phyloP scores from a whole-genome alignment of 2,888 invertebrate genomes.

The Sphaerophoria rueppellii region DNA sequence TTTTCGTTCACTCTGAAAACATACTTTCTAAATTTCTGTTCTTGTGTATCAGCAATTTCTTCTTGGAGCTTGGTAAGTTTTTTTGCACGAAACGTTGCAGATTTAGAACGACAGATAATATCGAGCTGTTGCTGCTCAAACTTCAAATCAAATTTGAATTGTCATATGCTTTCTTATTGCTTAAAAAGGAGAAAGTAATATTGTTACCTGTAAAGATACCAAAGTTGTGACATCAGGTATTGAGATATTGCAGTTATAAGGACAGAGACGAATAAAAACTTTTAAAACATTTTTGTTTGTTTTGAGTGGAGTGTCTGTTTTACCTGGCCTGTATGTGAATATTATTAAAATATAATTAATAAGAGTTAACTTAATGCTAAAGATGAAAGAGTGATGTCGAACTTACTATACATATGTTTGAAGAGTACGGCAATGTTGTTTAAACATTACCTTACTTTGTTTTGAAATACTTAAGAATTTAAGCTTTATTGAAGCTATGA shows the following conservation, averaged over 20 bases:
- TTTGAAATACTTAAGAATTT: too few species aligned
- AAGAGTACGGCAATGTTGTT: too few species aligned
- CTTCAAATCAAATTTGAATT: slow-evolving; percentile 39
- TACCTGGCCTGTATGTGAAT: too few species aligned
- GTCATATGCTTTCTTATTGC: slow-evolving; percentile 21
- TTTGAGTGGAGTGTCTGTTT: too few species aligned
- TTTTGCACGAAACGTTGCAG: neutral
- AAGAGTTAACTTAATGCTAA: too few species aligned
- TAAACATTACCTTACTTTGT: too few species aligned
- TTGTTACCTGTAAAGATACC: slow-evolving; percentile 18
- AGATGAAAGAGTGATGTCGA: too few species aligned
- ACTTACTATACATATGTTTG: too few species aligned
- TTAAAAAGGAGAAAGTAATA: slow-evolving; percentile 4
- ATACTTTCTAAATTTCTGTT: slow-evolving; percentile 5
- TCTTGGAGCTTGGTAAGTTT: neutral
- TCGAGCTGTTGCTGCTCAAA: slow-evolving; percentile 47
- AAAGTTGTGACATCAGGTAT: neutral
- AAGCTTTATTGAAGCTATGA: too few species aligned
- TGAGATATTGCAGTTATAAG: slow-evolving; percentile 5
- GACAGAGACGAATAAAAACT: neutral
- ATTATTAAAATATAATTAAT: too few species aligned
- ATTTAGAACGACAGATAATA: slow-evolving; percentile 11
- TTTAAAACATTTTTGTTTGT: too few species aligned
- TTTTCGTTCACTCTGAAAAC: neutral
- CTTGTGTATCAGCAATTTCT: slow-evolving; percentile 12